A percentile compares a stretch with the other conserved stretches of the same genome.
These are phyloP conservation scores for Halichondria panicea DNA, from an alignment of 37 sponge, comb jelly and placozoan species.

Conservation along the genomic window DNA sequence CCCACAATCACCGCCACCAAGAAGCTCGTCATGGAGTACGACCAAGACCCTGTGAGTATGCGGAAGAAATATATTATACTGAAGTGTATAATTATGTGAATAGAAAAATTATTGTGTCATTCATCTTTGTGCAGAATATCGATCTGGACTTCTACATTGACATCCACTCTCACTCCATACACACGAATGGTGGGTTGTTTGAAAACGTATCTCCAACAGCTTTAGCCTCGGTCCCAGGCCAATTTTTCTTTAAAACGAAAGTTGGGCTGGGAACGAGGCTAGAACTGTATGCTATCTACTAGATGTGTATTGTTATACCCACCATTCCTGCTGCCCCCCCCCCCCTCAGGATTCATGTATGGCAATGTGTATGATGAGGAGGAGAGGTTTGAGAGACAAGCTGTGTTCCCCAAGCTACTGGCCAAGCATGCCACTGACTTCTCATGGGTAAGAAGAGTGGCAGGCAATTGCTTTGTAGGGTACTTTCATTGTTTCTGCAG, in stretches of 20 bases:
- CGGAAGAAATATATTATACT: background rate
- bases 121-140: conserved; percentile 52
- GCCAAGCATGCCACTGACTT: conserved; percentile 85
- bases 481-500: conserved; percentile 31
- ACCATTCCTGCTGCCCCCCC: no score
- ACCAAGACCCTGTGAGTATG: conserved; percentile 73
- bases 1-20: conserved; percentile 87
- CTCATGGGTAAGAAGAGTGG: conserved; percentile 90
- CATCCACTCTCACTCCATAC: conserved; percentile 96
- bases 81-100: no score
- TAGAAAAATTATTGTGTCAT: no score
- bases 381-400: conserved; percentile 85
- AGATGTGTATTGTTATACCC: no score
- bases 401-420: conserved; percentile 89
- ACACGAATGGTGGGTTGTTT: conserved; percentile 80
- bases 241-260: background rate
- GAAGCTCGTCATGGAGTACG: conserved; percentile 70
- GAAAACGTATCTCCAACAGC: background rate
- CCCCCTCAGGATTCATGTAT: conserved; percentile 88
- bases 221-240: no score
- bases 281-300: no score
- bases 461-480: background rate
- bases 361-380: conserved; percentile 94
- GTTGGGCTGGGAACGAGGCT: background rate
- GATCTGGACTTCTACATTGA: conserved; percentile 96